Evolutionary conservation across 2,888 invertebrate species (phyloP).

Genomic region (Euplexia lucipara): DNA sequence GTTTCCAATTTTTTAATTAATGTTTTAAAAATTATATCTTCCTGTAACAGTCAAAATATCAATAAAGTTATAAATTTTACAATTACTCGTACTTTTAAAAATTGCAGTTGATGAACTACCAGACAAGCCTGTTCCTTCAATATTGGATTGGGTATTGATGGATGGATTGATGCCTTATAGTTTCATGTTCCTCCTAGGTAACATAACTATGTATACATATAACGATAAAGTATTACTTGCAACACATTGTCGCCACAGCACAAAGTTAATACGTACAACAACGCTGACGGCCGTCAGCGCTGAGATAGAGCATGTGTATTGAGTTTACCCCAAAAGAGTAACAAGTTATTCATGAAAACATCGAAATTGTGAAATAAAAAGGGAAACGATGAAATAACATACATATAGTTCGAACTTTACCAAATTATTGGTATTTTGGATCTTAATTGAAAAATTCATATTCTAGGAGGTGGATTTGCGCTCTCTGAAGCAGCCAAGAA

Average conservation of each 20-base stretch:
- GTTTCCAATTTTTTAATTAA: no score
- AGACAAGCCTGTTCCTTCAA: conserved; percentile 64
- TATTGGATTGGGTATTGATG: conserved; percentile 75
- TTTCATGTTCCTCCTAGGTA: conserved; percentile 82
- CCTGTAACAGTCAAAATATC: no score
- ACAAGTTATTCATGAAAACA: no score
- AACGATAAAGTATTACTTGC: background rate
- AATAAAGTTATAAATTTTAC: no score
- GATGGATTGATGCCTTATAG: conserved; percentile 76
- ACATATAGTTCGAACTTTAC: no score
- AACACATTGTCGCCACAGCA: background rate
- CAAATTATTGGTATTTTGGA: background rate
- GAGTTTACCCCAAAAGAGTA: no score
- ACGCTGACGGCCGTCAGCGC: no score
- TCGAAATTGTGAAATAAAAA: no score
- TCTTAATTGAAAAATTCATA: background rate
- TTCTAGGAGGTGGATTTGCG: conserved; percentile 81
- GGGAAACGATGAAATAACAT: no score
- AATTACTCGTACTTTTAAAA: conserved; percentile 19
- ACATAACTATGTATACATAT: background rate
- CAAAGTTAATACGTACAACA: no score
- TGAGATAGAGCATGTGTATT: no score
- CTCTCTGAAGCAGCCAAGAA: conserved; percentile 78
- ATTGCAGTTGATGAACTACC: conserved; percentile 74
- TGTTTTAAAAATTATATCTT: no score